A percentile compares a stretch with the other conserved stretches of the same genome.
Evolutionary conservation across 2,888 invertebrate species (phyloP).

Genomic region (Ormyrus nitidulus): DNA sequence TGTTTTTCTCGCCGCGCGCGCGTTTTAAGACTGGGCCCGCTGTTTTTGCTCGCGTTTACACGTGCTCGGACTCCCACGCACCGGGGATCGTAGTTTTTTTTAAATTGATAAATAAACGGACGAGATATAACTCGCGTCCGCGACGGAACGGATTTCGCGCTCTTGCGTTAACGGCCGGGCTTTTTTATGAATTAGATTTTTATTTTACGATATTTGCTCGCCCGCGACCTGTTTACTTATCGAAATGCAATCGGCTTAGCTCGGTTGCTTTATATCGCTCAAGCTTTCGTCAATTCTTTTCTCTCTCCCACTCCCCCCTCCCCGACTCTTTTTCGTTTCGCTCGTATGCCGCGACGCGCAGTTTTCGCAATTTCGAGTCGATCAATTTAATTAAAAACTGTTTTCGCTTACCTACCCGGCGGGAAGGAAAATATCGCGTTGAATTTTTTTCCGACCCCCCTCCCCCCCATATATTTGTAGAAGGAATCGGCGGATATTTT

Average conservation of each 20-base stretch:
- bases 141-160: not conserved
- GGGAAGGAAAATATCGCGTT: no score
- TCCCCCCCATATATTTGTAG: no score
- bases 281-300: no score
- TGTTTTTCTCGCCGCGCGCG: no score
- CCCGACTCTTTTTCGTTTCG: not conserved
- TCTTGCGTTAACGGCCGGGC: not conserved
- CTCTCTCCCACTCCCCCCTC: not conserved
- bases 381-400: no score
- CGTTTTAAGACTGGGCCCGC: not conserved
- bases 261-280: not conserved
- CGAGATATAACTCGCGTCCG: not conserved
- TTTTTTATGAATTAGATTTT: slow-evolving; percentile 11
- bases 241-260: not conserved
- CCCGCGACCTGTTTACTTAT: not conserved
- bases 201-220: not conserved
- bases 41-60: not conserved
- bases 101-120: slow-evolving; percentile 8
- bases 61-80: not conserved
- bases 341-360: no score
- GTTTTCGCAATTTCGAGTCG: no score
- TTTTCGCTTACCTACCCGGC: no score
- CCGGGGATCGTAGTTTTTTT: no score
- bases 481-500: no score
- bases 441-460: no score